Percentiles rank a stretch among this genome's conserved stretches.
Evolutionary conservation across 2,113 vertebrate species (phyloP).

Genomic region (Nesogale talazaci): DNA sequence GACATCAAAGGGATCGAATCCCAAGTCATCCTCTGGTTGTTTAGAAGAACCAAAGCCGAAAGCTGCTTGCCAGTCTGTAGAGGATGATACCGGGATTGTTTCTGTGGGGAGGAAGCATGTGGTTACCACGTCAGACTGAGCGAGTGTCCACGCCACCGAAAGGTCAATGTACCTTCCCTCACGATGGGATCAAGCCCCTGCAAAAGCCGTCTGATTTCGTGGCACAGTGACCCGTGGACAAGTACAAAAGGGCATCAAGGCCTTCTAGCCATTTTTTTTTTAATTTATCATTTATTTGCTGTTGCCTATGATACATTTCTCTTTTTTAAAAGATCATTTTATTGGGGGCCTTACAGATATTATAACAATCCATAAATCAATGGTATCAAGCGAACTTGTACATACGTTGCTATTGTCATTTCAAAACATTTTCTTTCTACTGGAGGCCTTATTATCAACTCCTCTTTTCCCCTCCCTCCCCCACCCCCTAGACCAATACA

Average conservation of each 20-base stretch:
- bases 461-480: too few relatives aligned
- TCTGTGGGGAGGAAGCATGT: conserved; percentile 86
- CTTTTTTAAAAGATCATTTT: too few relatives aligned
- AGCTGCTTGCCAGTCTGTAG: conserved; percentile 99
- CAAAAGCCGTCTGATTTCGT: conserved; percentile 23
- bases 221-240: background rate
- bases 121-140: conserved; percentile 4
- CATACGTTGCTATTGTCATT: too few relatives aligned
- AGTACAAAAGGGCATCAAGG: conserved; percentile 27
- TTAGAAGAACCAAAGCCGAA: conserved; percentile 99
- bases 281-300: background rate
- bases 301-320: background rate
- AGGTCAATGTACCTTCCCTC: conserved; percentile 4
- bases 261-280: background rate
- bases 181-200: conserved; percentile 37
- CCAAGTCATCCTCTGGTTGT: conserved; percentile 98
- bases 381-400: too few relatives aligned
- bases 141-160: background rate
- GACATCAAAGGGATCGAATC: conserved; percentile 99
- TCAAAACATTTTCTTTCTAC: too few relatives aligned
- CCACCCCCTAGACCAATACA: too few relatives aligned
- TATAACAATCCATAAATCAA: too few relatives aligned
- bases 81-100: conserved; percentile 98
- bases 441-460: too few relatives aligned
- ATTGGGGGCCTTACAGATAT: too few relatives aligned